Conservation (phyloP, 2,888 invertebrate genomes). For the Ormyrus labotus region DNA sequence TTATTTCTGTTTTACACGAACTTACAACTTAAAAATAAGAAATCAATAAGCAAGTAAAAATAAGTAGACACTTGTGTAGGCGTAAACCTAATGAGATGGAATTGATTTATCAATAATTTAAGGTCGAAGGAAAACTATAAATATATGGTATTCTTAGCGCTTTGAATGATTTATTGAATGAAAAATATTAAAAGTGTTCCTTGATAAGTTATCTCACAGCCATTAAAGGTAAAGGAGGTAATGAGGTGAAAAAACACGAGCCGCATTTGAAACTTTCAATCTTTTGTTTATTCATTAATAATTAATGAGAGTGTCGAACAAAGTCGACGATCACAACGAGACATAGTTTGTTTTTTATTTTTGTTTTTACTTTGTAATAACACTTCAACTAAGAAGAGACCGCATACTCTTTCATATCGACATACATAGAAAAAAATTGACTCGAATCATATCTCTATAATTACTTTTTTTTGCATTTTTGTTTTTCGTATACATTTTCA, state of each 20-base stretch:
- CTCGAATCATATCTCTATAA: conserved; percentile 46
- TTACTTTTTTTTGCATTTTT: conserved; percentile 10
- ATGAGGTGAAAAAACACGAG: conserved; percentile 19
- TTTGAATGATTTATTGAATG: too few relatives aligned
- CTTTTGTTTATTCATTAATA: conserved; percentile 66
- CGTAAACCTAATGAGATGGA: too few relatives aligned
- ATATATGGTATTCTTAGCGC: too few relatives aligned
- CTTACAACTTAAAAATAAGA: too few relatives aligned
- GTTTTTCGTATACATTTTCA: not conserved
- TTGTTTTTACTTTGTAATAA: conserved; percentile 60
- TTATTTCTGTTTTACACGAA: too few relatives aligned
- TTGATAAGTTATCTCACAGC: too few relatives aligned
- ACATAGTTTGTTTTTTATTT: conserved; percentile 64
- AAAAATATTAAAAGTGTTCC: too few relatives aligned
- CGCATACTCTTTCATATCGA: conserved; percentile 19
- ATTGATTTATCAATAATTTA: too few relatives aligned
- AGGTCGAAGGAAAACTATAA: too few relatives aligned
- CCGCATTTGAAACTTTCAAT: conserved; percentile 64
- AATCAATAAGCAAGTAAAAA: too few relatives aligned
- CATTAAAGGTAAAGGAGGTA: not conserved
- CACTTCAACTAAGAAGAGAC: conserved; percentile 59
- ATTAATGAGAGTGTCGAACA: conserved; percentile 67
- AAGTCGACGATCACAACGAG: conserved; percentile 70
- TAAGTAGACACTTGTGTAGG: too few relatives aligned
- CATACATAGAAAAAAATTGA: conserved; percentile 54